Percentiles rank a stretch among this genome's conserved stretches.
These are phyloP conservation scores for Chesias legatella DNA, from an alignment of 2,888 invertebrate species.

Conservation along the genomic window DNA sequence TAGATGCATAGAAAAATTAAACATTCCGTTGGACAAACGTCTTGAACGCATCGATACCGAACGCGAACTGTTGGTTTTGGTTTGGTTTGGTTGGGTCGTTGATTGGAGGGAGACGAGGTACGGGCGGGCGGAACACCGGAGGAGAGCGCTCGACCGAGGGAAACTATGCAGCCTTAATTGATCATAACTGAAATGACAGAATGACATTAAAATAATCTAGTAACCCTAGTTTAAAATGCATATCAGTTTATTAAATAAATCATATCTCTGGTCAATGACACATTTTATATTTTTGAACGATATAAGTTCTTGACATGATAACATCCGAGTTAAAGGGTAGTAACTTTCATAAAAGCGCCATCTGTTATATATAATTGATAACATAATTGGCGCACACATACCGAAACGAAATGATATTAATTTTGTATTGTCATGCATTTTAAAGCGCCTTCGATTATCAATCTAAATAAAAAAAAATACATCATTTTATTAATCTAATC, in stretches of 20 bases:
- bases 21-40: constrained; percentile 74
- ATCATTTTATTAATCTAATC: too few relatives aligned
- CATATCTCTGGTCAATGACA: too few relatives aligned
- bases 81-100: constrained; percentile 61
- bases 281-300: too few relatives aligned
- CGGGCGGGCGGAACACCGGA: constrained; percentile 65
- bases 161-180: constrained; percentile 52
- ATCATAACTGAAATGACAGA: constrained; percentile 30
- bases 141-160: constrained; percentile 66
- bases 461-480: too few relatives aligned
- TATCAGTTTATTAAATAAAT: too few relatives aligned
- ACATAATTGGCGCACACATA: constrained; percentile 1
- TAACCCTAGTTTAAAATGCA: too few relatives aligned
- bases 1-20: constrained; percentile 75
- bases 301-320: constrained; percentile 6
- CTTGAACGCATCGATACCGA: constrained; percentile 76
- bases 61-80: constrained; percentile 80
- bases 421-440: too few relatives aligned
- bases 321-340: neutral
- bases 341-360: too few relatives aligned
- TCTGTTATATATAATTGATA: too few relatives aligned
- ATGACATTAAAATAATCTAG: constrained; percentile 5
- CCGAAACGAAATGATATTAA: neutral
- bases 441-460: too few relatives aligned
- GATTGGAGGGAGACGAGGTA: constrained; percentile 36